Evolutionary conservation across 1,140 invertebrate species (phyloP).

Genomic region (Drosophila obscura): DNA sequence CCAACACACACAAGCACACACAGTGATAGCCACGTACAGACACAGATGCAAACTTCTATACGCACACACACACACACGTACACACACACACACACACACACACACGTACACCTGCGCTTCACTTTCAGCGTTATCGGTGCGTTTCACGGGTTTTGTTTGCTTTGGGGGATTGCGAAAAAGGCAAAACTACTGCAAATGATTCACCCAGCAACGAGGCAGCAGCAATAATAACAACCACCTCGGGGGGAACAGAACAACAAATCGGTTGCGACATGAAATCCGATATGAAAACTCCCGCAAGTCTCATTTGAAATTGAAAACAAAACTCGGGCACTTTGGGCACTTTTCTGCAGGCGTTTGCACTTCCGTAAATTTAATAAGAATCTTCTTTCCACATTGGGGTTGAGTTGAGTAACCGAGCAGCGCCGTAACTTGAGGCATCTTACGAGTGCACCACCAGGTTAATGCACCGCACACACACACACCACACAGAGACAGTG

Average conservation of each 20-base stretch:
- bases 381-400: slow-evolving; percentile 19
- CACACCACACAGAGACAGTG: neutral
- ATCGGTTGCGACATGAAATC: slow-evolving; percentile 44
- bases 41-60: neutral
- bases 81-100: neutral
- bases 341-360: slow-evolving; percentile 69
- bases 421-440: slow-evolving; percentile 61
- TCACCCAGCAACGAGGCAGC: slow-evolving; percentile 23
- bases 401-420: slow-evolving; percentile 45
- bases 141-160: slow-evolving; percentile 61
- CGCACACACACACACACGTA: neutral
- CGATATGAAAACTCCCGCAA: slow-evolving; percentile 68
- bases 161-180: slow-evolving; percentile 74
- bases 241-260: slow-evolving; percentile 16
- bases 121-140: slow-evolving; percentile 79
- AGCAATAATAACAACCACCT: slow-evolving; percentile 30
- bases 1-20: slow-evolving; percentile 41
- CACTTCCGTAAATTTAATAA: slow-evolving; percentile 60
- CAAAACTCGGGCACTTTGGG: slow-evolving; percentile 11
- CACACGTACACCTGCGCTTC: slow-evolving; percentile 66
- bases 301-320: slow-evolving; percentile 15
- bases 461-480: slow-evolving; percentile 66
- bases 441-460: slow-evolving; percentile 37
- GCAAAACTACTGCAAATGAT: slow-evolving; percentile 35
- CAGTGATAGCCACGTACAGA: neutral